These are phyloP conservation scores for Actenoides hombroni DNA, from an alignment of 2,113 vertebrate genomes.

Conservation along the genomic window DNA sequence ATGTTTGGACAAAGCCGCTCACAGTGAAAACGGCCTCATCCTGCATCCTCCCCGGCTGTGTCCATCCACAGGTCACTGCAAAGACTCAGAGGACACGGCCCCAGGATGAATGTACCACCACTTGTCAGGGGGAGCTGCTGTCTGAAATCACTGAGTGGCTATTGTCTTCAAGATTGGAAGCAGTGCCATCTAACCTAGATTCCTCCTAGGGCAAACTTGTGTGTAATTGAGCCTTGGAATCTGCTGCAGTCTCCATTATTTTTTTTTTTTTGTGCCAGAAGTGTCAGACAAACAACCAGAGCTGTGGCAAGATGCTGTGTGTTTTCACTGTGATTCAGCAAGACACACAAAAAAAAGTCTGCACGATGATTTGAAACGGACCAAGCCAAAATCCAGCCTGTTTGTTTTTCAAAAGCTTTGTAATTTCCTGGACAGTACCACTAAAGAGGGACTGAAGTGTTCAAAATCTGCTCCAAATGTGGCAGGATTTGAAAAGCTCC, in stretches of 20 bases:
- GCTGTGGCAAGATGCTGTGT: neutral
- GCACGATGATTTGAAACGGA: neutral
- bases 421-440: conserved; percentile 21
- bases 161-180: neutral
- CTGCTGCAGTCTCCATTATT: neutral
- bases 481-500: neutral
- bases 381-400: neutral
- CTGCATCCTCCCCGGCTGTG: neutral
- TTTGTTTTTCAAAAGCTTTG: neutral
- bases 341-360: neutral
- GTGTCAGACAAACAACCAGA: neutral
- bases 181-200: neutral
- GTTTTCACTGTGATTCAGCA: neutral
- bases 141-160: neutral
- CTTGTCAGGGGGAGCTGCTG: neutral
- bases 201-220: neutral
- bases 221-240: neutral
- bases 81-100: neutral
- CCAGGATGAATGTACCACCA: neutral
- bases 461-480: neutral
- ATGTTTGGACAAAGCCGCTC: neutral
- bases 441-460: neutral
- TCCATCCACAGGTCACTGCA: neutral
- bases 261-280: neutral
- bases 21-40: neutral